Percentiles rank a stretch among this genome's conserved stretches.
phyloP scores from a whole-genome alignment of 1,140 invertebrate genomes.

The Glossosoma conforme region DNA sequence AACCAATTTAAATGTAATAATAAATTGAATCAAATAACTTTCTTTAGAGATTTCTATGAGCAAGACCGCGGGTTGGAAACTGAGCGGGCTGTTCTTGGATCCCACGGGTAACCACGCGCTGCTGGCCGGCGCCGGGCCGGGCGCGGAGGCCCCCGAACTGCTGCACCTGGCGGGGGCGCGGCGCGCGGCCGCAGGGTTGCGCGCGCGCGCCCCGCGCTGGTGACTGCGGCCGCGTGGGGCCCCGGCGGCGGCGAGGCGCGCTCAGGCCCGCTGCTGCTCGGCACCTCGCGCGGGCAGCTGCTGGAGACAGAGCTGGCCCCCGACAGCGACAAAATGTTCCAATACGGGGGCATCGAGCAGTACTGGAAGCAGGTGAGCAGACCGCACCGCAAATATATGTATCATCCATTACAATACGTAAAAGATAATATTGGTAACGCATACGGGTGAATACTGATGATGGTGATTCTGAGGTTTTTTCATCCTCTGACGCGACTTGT shows the following conservation, averaged over 20 bases:
- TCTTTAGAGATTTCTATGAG: no score
- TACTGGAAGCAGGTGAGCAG: conserved; percentile 90
- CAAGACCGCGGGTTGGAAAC: no score
- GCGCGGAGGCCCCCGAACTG: conserved; percentile 65
- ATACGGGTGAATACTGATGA: no score
- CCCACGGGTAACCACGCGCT: conserved; percentile 81
- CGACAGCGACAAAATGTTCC: conserved; percentile 77
- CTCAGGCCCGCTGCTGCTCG: conserved; percentile 78
- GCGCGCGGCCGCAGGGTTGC: no score
- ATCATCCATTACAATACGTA: no score
- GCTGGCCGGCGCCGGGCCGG: conserved; percentile 63
- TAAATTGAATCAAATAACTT: no score
- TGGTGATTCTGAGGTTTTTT: not conserved
- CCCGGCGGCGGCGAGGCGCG: conserved; percentile 77
- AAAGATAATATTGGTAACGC: no score
- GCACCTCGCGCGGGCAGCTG: conserved; percentile 86
- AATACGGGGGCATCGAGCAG: conserved; percentile 70
- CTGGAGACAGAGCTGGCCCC: conserved; percentile 83
- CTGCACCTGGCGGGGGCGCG: no score
- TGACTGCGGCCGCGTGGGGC: conserved; percentile 85
- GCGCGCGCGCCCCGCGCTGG: conserved; percentile 61
- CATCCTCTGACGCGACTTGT: no score
- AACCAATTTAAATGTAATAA: no score
- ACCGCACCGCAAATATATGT: no score
- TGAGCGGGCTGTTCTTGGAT: conserved; percentile 77